Evolutionary conservation across 2,888 invertebrate genomes (phyloP), one percentile per base, ranked within the genome.

Genomic region (Dynastes tityus): DNA sequence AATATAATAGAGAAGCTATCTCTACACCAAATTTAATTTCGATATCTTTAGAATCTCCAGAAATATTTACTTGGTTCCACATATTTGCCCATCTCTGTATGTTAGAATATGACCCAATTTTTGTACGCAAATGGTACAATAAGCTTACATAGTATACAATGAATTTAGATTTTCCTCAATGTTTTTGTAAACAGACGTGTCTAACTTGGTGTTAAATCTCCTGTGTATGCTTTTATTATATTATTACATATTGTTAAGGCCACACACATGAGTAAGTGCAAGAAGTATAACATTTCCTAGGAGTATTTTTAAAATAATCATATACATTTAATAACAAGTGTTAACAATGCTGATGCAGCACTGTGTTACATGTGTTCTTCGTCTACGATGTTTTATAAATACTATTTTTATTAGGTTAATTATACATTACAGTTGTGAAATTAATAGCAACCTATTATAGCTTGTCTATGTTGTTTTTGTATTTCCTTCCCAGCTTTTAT

Each of bases 341-440:
- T 71, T 45, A 77, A 71, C 70, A 77, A 61, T 71, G 77, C 77
- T 77, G 77, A 77, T 77, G 63, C 70, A 77, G 77, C 77, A 77
- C 29, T 77, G 53, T 77, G 61, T 77, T 77, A 29, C 77, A 71
- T 77, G 71, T 77, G 73, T 73, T 73, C 73, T 58, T 53, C 71
- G 70, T 70, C 63, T 40, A 13, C 49, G 8, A 63, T 77, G 77
- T 77, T 77, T 77, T 68, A 77, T 77, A 77, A 77, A 77, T 37
- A 77, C 9, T 27, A 58, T n/a, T 58, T 73, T 73, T 73, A 73
- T 58, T 73, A 55, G 73, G 73, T 73, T 73, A 73, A 73, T 58
- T 73, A 73, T 73, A 73, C 73, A 73, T 58, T 58, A 58, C 6
- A 58, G 58, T 73, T 73, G 73, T 73, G 73, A 58, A 73, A 73